These are phyloP conservation scores for Steinernema feltiae DNA, from an alignment of 1,140 invertebrate genomes.

Conservation along the genomic window DNA sequence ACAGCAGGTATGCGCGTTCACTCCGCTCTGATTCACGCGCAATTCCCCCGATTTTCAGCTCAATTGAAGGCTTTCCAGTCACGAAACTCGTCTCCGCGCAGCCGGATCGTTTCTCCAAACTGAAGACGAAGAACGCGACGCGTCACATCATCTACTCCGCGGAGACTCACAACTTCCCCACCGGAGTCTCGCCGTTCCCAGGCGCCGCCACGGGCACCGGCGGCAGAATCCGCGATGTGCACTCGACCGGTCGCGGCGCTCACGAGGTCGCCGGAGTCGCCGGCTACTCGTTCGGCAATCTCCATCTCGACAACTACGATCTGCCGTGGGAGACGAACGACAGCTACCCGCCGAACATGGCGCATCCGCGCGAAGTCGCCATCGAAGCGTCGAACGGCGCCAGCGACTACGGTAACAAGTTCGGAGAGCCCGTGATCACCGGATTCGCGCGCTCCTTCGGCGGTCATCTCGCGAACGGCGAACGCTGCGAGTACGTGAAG, in stretches of 20 bases:
- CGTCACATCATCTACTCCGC: conserved; percentile 95
- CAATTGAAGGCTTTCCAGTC: conserved; percentile 76
- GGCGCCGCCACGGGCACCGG: conserved; percentile 94
- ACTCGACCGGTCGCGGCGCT: conserved; percentile 73
- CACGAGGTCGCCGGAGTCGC: conserved; percentile 89
- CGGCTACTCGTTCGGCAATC: conserved; percentile 87
- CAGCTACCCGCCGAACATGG: conserved; percentile 80
- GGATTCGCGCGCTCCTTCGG: conserved; percentile 90
- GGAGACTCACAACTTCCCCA: conserved; percentile 98
- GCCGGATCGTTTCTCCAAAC: conserved; percentile 64
- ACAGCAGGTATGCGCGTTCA: conserved; percentile 75
- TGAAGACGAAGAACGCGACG: conserved; percentile 64
- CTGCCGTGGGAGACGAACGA: conserved; percentile 76
- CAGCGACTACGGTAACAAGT: conserved; percentile 98
- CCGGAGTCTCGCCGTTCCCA: conserved; percentile 70
- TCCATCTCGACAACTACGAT: conserved; percentile 77
- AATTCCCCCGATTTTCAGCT: conserved; percentile 65
- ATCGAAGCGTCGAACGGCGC: conserved; percentile 95
- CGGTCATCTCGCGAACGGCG: conserved; percentile 43
- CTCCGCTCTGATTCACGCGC: background rate
- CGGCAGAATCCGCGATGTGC: conserved; percentile 85
- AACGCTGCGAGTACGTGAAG: conserved; percentile 86
- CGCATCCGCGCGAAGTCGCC: conserved; percentile 75
- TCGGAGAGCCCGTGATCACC: conserved; percentile 81
- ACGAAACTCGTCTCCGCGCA: conserved; percentile 66